Percentiles rank a stretch among this genome's conserved stretches.
These are phyloP conservation scores for Hippopotamyrus pictus DNA, from an alignment of 2,797 vertebrate species.

Conservation along the genomic window DNA sequence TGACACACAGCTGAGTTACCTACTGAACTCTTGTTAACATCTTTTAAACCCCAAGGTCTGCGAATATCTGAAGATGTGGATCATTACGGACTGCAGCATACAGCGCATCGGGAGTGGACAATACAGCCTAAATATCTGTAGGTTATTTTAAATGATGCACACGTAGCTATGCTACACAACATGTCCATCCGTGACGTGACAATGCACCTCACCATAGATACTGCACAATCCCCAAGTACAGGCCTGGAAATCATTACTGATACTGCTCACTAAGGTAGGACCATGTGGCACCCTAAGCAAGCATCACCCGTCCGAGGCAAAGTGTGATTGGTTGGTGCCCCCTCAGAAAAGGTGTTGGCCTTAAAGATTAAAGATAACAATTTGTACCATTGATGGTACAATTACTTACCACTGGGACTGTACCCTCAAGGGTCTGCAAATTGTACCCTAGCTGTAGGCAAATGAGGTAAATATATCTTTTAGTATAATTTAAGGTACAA, in stretches of 20 bases:
- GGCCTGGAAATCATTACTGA: neutral
- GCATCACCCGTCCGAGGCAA: neutral
- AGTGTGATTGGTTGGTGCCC: neutral
- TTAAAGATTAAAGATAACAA: neutral
- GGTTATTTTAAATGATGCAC: neutral
- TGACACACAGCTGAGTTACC: neutral
- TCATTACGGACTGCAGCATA: neutral
- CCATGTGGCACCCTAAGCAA: neutral
- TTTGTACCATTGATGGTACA: neutral
- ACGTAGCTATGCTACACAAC: neutral
- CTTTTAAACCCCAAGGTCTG: neutral
- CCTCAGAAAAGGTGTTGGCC: neutral
- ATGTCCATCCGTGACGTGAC: neutral
- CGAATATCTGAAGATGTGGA: neutral
- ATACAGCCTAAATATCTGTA: neutral
- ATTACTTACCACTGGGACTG: neutral
- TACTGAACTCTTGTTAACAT: neutral
- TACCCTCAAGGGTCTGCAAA: neutral
- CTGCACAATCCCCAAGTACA: neutral
- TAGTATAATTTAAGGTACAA: neutral
- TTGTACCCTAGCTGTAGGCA: neutral
- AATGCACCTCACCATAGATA: neutral
- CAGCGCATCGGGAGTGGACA: neutral
- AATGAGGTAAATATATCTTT: neutral
- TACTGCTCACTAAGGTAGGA: neutral